These are phyloP conservation scores for Nemoura dubitans DNA, from an alignment of 2,888 invertebrate genomes.

Conservation along the genomic window DNA sequence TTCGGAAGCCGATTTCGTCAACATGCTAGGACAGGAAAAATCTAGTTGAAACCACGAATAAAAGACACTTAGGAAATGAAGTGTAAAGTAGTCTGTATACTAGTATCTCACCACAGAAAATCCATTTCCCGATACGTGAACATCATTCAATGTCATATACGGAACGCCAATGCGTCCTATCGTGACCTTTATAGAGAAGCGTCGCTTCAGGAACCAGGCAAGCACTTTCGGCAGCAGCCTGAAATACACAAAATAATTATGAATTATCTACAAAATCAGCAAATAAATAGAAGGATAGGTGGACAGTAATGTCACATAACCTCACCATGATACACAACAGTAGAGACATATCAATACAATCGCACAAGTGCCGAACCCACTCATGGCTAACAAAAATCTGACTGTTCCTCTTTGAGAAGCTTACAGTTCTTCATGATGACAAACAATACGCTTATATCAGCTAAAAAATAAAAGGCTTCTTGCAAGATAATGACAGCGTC, in stretches of 20 bases:
- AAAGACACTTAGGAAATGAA: slow-evolving; percentile 25
- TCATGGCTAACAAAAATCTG: slow-evolving; percentile 57
- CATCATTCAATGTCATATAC: slow-evolving; percentile 81
- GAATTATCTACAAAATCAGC: slow-evolving; percentile 32
- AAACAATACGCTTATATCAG: neutral
- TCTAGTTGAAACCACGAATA: too few species aligned
- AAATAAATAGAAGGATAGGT: slow-evolving; percentile 19
- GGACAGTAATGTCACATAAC: slow-evolving; percentile 51
- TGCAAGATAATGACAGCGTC: neutral
- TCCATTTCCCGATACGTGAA: slow-evolving; percentile 81
- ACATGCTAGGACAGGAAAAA: slow-evolving; percentile 71
- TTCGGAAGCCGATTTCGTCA: slow-evolving; percentile 83
- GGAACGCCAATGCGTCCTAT: slow-evolving; percentile 85
- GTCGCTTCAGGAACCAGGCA: slow-evolving; percentile 82
- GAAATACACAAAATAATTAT: slow-evolving; percentile 49
- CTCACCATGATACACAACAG: slow-evolving; percentile 71
- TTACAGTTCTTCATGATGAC: neutral
- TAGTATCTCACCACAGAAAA: slow-evolving; percentile 73
- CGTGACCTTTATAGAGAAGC: slow-evolving; percentile 79
- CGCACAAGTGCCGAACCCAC: slow-evolving; percentile 58
- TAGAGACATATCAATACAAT: slow-evolving; percentile 62
- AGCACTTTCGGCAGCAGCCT: slow-evolving; percentile 82
- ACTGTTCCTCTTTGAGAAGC: neutral
- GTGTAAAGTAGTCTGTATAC: slow-evolving; percentile 20
- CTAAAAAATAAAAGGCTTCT: neutral